Evolutionary conservation across 2,888 invertebrate species (phyloP), one percentile per base, ranked within the genome.

Genomic region (Artemia sinica): DNA sequence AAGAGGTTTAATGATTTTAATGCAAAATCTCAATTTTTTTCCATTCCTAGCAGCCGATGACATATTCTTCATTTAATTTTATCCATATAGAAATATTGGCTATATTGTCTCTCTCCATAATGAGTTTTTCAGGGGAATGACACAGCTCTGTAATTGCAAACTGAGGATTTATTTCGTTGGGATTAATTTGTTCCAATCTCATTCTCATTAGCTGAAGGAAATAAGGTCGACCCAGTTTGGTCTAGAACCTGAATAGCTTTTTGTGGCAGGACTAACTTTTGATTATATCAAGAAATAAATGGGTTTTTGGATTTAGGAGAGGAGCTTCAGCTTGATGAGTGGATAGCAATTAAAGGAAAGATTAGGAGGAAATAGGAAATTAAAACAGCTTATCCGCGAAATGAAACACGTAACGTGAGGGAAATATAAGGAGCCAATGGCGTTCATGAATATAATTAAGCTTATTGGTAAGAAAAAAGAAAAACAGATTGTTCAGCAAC

Each of bases 221-320:
- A 58, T 58, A n/a, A 58, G 58, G 58, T 58, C 58, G n/a, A 58
- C 58, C 58, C 58, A 58, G 58, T 58, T 58, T 58, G 58, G n/a
- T 58, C 18, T 18, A 14, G 58, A 58, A 58, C 58, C 58, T 58
- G 58, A 58, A 58, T 58, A 18, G 58, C 58, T 58, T 58, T 58
- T 58, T 58, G 18, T 18, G 18, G 58, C 58, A 18, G 58, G 58
- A 58, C n/a, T 18, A 58, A 58, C 58, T 58, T 58, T 58, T 58
- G 58, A 58, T 58, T 18, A 58, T 58, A 58, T 58, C 58, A 14
- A 8, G 9, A 18, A 58, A 58, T 58, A 58, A 58, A 58, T 58
- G 58, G 58, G 58, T 9, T 58, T 58, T 58, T 58, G 58, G 58
- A 58, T 58, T 58, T 58, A 58, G 58, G 18, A 18, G 18, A 58